Base-by-base conservation (phyloP, 2,888 invertebrate species). In the Anaspis maculata region DNA sequence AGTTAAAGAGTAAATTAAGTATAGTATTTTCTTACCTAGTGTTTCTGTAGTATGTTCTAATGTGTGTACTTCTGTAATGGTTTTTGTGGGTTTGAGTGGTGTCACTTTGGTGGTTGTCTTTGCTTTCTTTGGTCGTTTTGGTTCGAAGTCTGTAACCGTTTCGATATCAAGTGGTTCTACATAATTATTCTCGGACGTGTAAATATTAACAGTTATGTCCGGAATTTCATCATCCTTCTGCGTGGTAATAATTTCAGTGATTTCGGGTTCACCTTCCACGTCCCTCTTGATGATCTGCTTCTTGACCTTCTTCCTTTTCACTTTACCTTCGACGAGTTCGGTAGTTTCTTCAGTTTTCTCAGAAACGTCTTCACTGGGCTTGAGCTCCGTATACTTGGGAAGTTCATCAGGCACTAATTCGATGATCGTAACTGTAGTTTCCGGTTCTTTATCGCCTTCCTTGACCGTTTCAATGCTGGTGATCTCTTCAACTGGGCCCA, bases 241-340 rank as follows among this genome's bases (percentile, higher is more conserved):
- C 3, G 41, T 30, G 5, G 44, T 49, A 11, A 41, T 39, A 16
- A 51, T 44, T 35, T 48, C 44, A 9, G 52, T 52, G 5, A 44
- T 47, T 41, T 51, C 48, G 5, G 41, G 39, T 37, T 47, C 27
- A 32, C 30, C 61, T 57, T 35, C 41, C 23, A 32, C 63, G 63
- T 36, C 44, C 23, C 32, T 39, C 31, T 61, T 68, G 24, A 66
- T 58, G 0, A 61, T 46, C 22, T 66, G 56, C 28, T 60, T 66
- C 27, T 64, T 68, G 3, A 61, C 54, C 21, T 59, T 60, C 28
- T 48, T 52, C 40, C 34, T 51, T 37, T 38, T 49, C 25, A 46
- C 33, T 39, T 42, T 46, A 26, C 37, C 43, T 11, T 37, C 37
- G 21, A 30, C 36, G 7, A 37, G 31, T 37, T 38, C 39, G 27